Conservation (phyloP, 23 tunicate genomes). For the Trididemnum nubilum region DNA sequence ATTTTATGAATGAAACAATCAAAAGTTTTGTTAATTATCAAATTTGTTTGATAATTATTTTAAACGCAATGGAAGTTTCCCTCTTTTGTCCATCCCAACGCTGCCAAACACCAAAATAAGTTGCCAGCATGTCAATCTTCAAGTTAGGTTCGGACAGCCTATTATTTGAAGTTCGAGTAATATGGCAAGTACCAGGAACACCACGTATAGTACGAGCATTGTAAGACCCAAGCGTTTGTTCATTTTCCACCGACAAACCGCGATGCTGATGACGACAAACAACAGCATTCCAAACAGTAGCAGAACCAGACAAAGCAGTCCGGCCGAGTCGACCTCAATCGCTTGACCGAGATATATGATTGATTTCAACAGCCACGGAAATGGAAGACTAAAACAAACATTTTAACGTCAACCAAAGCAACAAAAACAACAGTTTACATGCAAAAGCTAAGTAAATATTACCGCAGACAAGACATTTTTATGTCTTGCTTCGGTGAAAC, state of each 20-base stretch:
- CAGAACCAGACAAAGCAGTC: constrained; percentile 73
- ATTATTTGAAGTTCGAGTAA: constrained; percentile 64
- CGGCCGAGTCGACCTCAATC: constrained; percentile 65
- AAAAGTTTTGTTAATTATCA: too few species aligned
- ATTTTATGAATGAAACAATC: too few species aligned
- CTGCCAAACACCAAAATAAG: too few species aligned
- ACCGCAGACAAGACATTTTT: not conserved
- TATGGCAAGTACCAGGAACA: constrained; percentile 69
- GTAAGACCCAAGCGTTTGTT: constrained; percentile 61
- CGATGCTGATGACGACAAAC: constrained; percentile 70
- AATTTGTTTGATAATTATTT: too few species aligned
- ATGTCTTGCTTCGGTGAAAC: too few species aligned
- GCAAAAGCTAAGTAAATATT: not conserved
- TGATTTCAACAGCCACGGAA: constrained; percentile 70
- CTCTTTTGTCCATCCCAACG: too few species aligned
- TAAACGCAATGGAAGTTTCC: too few species aligned
- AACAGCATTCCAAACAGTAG: constrained; percentile 77
- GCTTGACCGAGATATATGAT: constrained; percentile 40
- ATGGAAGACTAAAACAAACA: constrained; percentile 58
- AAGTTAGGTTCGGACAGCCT: constrained; percentile 15
- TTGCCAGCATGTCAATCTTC: too few species aligned
- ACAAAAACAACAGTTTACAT: not conserved
- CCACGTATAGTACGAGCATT: constrained; percentile 66
- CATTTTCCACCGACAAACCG: constrained; percentile 67
- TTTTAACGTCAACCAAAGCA: too few species aligned